A percentile compares a stretch with the other conserved stretches of the same genome.
These are phyloP conservation scores for Fabriciana adippe DNA, from an alignment of 2,888 invertebrate species.

Conservation along the genomic window DNA sequence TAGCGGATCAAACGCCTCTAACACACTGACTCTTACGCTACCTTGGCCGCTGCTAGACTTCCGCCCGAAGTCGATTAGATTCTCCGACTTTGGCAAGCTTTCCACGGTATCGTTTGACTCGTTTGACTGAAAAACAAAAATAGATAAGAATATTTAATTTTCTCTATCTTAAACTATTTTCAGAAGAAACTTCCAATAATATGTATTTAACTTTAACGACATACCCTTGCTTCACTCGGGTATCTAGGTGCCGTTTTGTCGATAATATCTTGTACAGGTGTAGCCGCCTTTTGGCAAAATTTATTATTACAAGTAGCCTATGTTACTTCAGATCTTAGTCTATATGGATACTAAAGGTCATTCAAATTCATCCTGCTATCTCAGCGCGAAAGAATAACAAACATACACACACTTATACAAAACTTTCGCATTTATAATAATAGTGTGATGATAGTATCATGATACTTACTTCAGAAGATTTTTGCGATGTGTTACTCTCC, in stretches of 20 bases:
- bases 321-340: too few relatives aligned
- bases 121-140: slow-evolving; percentile 57
- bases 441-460: slow-evolving; percentile 43
- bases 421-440: neutral
- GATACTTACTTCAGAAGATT: slow-evolving; percentile 64
- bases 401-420: too few relatives aligned
- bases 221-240: neutral
- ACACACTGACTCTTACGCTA: slow-evolving; percentile 85
- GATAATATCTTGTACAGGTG: too few relatives aligned
- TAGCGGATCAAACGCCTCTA: slow-evolving; percentile 94
- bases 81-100: slow-evolving; percentile 66
- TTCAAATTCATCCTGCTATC: too few relatives aligned
- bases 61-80: slow-evolving; percentile 74
- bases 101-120: slow-evolving; percentile 68
- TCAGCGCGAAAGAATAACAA: too few relatives aligned
- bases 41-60: slow-evolving; percentile 59
- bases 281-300: too few relatives aligned
- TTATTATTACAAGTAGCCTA: too few relatives aligned
- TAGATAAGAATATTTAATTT: neutral
- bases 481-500: slow-evolving; percentile 58
- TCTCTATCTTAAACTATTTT: too few relatives aligned
- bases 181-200: too few relatives aligned
- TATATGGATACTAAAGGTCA: too few relatives aligned
- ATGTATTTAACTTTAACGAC: neutral
- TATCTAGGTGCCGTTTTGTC: too few relatives aligned